Conservation (phyloP, 2,888 invertebrate species). For the Drepana falcataria region DNA sequence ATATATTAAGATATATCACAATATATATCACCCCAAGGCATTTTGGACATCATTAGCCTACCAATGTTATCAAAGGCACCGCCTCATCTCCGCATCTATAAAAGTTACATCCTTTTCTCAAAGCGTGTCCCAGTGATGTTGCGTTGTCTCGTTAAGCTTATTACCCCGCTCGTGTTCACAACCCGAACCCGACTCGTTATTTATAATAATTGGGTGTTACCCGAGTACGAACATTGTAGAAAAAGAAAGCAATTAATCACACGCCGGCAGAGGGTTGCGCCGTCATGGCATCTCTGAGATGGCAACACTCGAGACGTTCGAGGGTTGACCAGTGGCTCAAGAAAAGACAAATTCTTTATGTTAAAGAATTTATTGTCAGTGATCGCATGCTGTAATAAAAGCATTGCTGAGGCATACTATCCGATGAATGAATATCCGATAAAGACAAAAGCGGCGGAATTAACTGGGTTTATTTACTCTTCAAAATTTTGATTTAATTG, state of each 20-base stretch:
- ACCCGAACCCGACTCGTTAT: slow-evolving; percentile 59
- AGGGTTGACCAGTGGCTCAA: not conserved
- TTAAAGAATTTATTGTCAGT: too few species aligned
- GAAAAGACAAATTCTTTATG: too few species aligned
- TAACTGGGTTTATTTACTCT: too few species aligned
- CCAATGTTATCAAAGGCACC: too few species aligned
- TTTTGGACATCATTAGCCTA: too few species aligned
- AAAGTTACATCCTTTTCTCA: not conserved
- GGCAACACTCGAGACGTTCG: slow-evolving; percentile 2
- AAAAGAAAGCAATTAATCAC: slow-evolving; percentile 15
- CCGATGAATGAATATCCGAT: too few species aligned
- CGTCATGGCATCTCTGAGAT: slow-evolving; percentile 9
- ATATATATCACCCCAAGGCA: too few species aligned
- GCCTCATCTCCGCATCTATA: not conserved
- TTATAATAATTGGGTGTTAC: slow-evolving; percentile 62
- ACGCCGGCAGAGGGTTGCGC: slow-evolving; percentile 5
- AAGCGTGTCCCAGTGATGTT: not conserved
- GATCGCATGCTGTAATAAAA: too few species aligned
- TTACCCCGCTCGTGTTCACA: slow-evolving; percentile 9
- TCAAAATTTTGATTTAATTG: too few species aligned
- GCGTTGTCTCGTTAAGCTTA: not conserved
- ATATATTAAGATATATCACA: too few species aligned
- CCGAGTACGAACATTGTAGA: slow-evolving; percentile 21
- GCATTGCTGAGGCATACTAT: too few species aligned
- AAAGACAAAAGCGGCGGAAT: too few species aligned